Conservation (phyloP, 2,888 invertebrate genomes). For the Philereme vetulata region DNA sequence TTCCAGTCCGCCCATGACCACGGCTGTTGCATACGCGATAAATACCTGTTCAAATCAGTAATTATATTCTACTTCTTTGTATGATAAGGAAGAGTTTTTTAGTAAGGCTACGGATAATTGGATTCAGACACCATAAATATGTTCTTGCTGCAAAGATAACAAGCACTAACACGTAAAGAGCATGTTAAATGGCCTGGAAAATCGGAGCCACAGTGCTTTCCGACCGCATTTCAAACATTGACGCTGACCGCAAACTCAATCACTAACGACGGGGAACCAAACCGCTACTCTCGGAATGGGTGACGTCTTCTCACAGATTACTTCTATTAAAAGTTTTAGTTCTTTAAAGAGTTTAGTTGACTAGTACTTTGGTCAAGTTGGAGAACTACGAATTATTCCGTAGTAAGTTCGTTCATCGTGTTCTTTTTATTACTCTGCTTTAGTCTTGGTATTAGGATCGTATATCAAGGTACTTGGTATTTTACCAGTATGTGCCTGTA, state of each 20-base stretch:
- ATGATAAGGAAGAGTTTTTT: no score
- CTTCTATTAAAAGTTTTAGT: not conserved
- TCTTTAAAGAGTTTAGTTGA: not conserved
- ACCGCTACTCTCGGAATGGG: constrained; percentile 48
- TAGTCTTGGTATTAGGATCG: no score
- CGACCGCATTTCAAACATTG: constrained; percentile 49
- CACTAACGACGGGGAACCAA: constrained; percentile 53
- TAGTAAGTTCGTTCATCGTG: no score
- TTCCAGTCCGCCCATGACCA: no score
- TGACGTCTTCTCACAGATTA: constrained; percentile 27
- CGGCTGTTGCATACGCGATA: no score
- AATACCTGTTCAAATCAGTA: no score
- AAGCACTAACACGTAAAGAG: constrained; percentile 33
- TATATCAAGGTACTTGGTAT: no score
- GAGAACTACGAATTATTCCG: no score
- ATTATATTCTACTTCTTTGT: no score
- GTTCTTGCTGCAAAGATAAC: constrained; percentile 21
- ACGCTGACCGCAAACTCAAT: constrained; percentile 58
- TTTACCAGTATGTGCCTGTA: no score
- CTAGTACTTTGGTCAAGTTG: no score
- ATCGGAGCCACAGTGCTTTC: constrained; percentile 45
- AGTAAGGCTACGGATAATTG: constrained; percentile 6
- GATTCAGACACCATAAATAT: constrained; percentile 17
- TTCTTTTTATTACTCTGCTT: no score
- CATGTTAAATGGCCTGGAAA: constrained; percentile 45